Percentiles rank a stretch among this genome's conserved stretches.
Conservation (phyloP, 2,113 vertebrate species). For the Sialia sialis region DNA sequence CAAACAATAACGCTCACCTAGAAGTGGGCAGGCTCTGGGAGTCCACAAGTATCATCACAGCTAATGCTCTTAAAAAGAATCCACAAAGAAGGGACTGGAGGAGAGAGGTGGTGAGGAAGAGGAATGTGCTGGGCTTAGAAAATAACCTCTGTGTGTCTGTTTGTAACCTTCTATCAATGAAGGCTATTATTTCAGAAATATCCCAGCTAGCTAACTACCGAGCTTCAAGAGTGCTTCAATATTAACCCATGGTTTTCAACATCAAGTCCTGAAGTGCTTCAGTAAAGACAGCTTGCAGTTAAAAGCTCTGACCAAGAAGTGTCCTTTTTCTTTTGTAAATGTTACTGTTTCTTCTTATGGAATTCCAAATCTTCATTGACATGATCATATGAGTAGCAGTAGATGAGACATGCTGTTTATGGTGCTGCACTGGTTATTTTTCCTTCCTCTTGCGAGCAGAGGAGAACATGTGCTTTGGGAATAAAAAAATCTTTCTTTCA, state of each 20-base stretch:
- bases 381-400: neutral
- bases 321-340: neutral
- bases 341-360: neutral
- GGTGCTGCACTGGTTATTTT: neutral
- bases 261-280: neutral
- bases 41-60: neutral
- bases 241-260: neutral
- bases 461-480: neutral
- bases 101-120: neutral
- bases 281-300: neutral
- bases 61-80: neutral
- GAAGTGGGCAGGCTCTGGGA: neutral
- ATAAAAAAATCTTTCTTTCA: neutral
- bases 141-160: neutral
- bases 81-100: neutral
- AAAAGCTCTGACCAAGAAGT: neutral
- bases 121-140: neutral
- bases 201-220: neutral
- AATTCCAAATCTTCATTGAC: neutral
- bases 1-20: accelerated
- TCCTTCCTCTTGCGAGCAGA: neutral
- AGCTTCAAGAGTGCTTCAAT: neutral
- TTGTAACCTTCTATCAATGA: neutral
- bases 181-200: neutral
- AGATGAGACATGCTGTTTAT: neutral